A percentile compares a stretch with the other conserved stretches of the same genome.
phyloP scores from a whole-genome alignment of 2,113 vertebrate species.

The human region GRCh38 chr5:149790001-149790500 shows the following conservation, averaged over 20 bases:
- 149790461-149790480: background rate
- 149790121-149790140: background rate
- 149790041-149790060: background rate
- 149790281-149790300: background rate
- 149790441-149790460: background rate
- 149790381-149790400: background rate
- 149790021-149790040: background rate
- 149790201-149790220: background rate
- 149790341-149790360: background rate
- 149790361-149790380: background rate
- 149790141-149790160: background rate
- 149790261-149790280: background rate
- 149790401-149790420: background rate
- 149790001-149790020: background rate
- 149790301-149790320: background rate
- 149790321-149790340: background rate
- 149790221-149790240: background rate
- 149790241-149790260: background rate
- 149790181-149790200: background rate
- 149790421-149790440: background rate
- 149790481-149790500: background rate
- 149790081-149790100: background rate
- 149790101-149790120: background rate
- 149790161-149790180: background rate
- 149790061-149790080: slow-evolving; percentile 20